These are phyloP conservation scores for Charina bottae DNA, from an alignment of 2,113 vertebrate genomes.

Conservation along the genomic window DNA sequence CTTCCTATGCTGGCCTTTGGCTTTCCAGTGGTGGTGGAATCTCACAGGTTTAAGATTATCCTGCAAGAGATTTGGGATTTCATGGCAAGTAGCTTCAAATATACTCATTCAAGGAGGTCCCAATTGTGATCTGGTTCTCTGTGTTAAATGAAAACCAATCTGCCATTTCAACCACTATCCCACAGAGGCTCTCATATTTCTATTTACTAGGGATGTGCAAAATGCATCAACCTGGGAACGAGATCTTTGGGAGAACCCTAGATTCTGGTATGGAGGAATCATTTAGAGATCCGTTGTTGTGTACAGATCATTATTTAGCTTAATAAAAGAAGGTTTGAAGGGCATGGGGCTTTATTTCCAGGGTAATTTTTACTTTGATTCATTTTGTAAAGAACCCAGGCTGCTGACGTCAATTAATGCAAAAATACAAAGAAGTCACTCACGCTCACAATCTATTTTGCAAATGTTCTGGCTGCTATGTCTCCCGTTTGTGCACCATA, in stretches of 20 bases:
- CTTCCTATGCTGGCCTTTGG: background rate
- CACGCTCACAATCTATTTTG: conserved; percentile 5
- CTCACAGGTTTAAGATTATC: background rate
- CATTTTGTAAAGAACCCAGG: background rate
- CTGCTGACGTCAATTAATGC: background rate
- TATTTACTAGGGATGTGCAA: background rate
- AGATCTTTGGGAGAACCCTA: background rate
- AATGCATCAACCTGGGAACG: background rate
- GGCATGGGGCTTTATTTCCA: background rate
- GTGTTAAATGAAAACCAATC: background rate
- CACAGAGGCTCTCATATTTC: background rate
- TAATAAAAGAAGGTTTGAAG: background rate
- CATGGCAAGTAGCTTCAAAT: background rate
- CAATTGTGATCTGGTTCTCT: background rate
- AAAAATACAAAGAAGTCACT: background rate
- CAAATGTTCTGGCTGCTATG: background rate
- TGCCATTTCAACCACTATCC: background rate
- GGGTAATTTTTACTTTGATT: background rate
- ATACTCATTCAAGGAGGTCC: background rate
- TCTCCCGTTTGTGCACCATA: conserved; percentile 6
- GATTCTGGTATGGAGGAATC: background rate
- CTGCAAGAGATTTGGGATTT: background rate
- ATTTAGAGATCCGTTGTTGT: background rate
- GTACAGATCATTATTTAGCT: background rate
- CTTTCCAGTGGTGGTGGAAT: background rate